Evolutionary conservation across 2,888 invertebrate genomes (phyloP), one percentile per base, ranked within the genome.

Genomic region (Archips crataeganus): DNA sequence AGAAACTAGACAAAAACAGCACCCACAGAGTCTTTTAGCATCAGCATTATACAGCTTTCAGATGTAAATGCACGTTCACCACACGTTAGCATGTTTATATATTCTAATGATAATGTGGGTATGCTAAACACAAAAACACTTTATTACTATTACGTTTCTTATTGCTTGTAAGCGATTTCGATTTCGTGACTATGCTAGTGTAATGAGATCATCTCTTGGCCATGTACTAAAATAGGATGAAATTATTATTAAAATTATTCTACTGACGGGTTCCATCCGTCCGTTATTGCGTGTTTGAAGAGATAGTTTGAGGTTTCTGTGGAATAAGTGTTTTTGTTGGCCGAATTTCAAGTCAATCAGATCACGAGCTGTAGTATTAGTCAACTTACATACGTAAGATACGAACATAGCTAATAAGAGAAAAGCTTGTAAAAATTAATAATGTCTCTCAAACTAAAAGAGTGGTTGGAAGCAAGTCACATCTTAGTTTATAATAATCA

Each of bases 131-230:
- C 62, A 70, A 45, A 51, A 70, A 63, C 62, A 54, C 34, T 45
- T 45, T 63, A 63, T 57, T 57, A 45, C 34, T 45, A 57, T 63
- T 70, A 63, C 70, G 54, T 54, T 70, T 42, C 61, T 62, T 36
- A 54, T 36, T 63, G 62, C 63, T 68, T 42, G 62, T 59, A 63
- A 68, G 57, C 11, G 57, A 68, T 34, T 61, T 63, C 39, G 63
- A 63, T 63, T 67, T 68, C 68, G 73, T 68, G 68, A 68, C 72
- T 59, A 23, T 23, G 63, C 62, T 42, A 59, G 57, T 6, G 39
- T 68, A 72, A 68, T 72, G 42, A 59, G 68, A 73, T 73, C 68
- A 73, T 42, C 59, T 73, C 68, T 59, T 49, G 32, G 13, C 34
- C n/a, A 36, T 15, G 23, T 10, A 61, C 59, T 68, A 72, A 62